Percentiles rank a stretch among this genome's conserved stretches.
Evolutionary conservation across 92 coral and sea anemone species (phyloP).

Genomic region (Paramuricea clavata): DNA sequence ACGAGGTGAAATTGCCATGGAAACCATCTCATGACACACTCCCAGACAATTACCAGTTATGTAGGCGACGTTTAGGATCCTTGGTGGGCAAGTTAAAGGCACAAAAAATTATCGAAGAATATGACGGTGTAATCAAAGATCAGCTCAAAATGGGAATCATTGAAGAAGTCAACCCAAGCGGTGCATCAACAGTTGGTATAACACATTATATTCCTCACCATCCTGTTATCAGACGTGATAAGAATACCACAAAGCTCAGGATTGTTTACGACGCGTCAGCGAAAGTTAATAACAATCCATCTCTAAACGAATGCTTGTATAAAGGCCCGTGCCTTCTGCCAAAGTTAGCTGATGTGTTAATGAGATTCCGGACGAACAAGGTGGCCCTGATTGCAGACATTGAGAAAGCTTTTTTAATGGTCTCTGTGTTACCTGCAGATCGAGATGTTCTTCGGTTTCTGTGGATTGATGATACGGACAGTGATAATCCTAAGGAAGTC

Average conservation of each 20-base stretch:
- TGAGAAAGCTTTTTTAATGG: constrained; percentile 52
- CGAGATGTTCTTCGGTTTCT: constrained; percentile 56
- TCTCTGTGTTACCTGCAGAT: constrained; percentile 49
- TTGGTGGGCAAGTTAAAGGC: constrained; percentile 48
- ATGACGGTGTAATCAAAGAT: constrained; percentile 55
- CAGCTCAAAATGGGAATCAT: constrained; percentile 59
- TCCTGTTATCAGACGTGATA: constrained; percentile 59
- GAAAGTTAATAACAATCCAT: constrained; percentile 26
- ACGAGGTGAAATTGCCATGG: constrained; percentile 75
- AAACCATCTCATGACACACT: constrained; percentile 42
- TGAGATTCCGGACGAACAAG: constrained; percentile 47
- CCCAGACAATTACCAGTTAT: constrained; percentile 57
- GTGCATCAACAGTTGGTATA: background rate
- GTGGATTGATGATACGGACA: constrained; percentile 55
- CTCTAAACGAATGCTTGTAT: constrained; percentile 62
- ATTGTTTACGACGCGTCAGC: constrained; percentile 68
- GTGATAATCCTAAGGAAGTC: constrained; percentile 26
- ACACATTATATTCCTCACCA: constrained; percentile 63
- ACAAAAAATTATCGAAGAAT: constrained; percentile 56
- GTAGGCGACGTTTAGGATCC: constrained; percentile 60
- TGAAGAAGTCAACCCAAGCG: constrained; percentile 42
- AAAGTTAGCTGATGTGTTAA: constrained; percentile 41
- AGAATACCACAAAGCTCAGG: constrained; percentile 59
- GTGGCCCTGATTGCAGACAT: constrained; percentile 50
- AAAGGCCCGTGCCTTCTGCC: constrained; percentile 52